Conservation (phyloP, 2,797 vertebrate genomes). For the Acipenser oxyrinchus region DNA sequence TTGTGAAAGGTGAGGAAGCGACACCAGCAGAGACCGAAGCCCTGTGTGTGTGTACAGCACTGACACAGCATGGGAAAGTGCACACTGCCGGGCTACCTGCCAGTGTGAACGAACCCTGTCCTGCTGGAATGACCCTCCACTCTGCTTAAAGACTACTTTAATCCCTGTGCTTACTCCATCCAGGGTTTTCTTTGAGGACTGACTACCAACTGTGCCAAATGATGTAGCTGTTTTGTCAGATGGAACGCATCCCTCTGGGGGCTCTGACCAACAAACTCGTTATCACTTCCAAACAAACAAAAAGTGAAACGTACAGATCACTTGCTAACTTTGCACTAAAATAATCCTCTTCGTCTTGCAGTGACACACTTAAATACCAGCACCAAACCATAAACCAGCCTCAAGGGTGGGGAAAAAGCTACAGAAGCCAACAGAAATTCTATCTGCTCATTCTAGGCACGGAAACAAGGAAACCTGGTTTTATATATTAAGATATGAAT, state of each 20-base stretch:
- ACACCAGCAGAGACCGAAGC: slow-evolving; percentile 28
- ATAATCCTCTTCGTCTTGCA: too few species aligned
- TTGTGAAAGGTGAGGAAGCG: slow-evolving; percentile 39
- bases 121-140: background rate
- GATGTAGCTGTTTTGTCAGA: background rate
- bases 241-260: background rate
- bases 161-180: slow-evolving; percentile 27
- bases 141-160: slow-evolving; percentile 29
- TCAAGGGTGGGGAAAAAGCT: too few species aligned
- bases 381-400: too few species aligned
- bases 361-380: too few species aligned
- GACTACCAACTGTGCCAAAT: background rate
- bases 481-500: too few species aligned
- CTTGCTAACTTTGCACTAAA: background rate
- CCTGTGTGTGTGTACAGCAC: background rate
- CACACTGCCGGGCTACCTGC: slow-evolving; percentile 32
- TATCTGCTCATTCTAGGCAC: too few species aligned
- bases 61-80: slow-evolving; percentile 11
- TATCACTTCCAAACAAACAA: background rate
- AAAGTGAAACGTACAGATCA: background rate
- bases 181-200: slow-evolving; percentile 21
- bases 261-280: background rate
- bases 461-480: too few species aligned
- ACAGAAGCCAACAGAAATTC: too few species aligned
- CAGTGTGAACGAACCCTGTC: slow-evolving; percentile 34